Evolutionary conservation across 2,888 invertebrate genomes (phyloP).

Genomic region (Hypselothyrea guttata): DNA sequence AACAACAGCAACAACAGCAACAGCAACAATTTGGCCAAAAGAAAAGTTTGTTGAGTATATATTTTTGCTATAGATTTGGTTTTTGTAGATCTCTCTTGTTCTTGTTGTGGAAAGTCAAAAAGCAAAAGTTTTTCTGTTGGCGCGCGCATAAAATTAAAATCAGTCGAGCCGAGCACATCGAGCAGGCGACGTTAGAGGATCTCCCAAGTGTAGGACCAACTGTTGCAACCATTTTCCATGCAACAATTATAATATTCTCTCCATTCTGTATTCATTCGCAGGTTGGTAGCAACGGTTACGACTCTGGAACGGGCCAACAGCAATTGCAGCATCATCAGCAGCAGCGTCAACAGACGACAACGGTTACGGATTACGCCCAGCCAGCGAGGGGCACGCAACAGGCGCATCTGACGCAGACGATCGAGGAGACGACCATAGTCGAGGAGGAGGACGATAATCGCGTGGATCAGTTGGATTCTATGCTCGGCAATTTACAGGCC

Average conservation of each 20-base stretch:
- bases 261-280: constrained; percentile 64
- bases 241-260: not conserved
- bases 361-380: constrained; percentile 88
- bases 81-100: constrained; percentile 22
- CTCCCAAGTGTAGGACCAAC: not conserved
- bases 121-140: constrained; percentile 73
- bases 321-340: constrained; percentile 67
- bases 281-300: constrained; percentile 83
- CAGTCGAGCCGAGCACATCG: constrained; percentile 79
- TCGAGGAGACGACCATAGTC: constrained; percentile 80
- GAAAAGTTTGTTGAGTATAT: constrained; percentile 30
- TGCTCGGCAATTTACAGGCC: constrained; percentile 88
- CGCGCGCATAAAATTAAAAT: constrained; percentile 81
- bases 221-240: not conserved
- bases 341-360: constrained; percentile 84
- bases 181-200: constrained; percentile 60
- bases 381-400: constrained; percentile 84
- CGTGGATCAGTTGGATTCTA: constrained; percentile 84
- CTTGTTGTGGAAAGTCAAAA: constrained; percentile 51
- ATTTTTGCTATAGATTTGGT: constrained; percentile 9
- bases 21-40: constrained; percentile 35
- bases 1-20: constrained; percentile 26
- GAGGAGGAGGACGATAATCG: constrained; percentile 68
- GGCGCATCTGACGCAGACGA: constrained; percentile 81
- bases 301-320: constrained; percentile 25